Conservation (phyloP, 92 coral and sea anemone species). For the Virgularia gustaviana region DNA sequence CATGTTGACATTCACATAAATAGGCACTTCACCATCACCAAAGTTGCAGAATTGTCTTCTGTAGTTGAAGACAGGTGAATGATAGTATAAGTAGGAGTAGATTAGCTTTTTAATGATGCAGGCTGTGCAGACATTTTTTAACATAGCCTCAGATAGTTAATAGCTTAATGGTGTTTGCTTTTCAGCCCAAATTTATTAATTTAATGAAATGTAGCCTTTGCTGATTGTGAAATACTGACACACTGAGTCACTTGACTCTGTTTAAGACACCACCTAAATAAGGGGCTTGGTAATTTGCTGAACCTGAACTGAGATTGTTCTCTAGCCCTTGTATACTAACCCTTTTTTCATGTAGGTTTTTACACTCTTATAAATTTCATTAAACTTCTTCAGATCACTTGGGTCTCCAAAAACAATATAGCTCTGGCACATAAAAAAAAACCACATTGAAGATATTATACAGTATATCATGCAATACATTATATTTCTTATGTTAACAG, state of each 20-base stretch:
- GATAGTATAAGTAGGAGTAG: not conserved
- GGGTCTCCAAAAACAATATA: slow-evolving; percentile 92
- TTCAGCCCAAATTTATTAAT: no score
- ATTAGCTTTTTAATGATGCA: not conserved
- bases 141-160: no score
- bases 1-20: slow-evolving; percentile 82
- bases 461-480: not conserved
- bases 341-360: slow-evolving; percentile 74
- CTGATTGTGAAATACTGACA: no score
- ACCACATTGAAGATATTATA: not conserved
- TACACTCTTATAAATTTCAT: slow-evolving; percentile 71
- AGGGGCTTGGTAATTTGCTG: no score
- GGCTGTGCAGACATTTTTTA: not conserved
- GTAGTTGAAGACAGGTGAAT: no score
- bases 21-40: slow-evolving; percentile 79
- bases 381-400: slow-evolving; percentile 80
- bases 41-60: slow-evolving; percentile 77
- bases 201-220: no score
- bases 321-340: no score
- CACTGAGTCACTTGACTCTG: no score
- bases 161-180: no score
- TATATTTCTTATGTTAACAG: not conserved
- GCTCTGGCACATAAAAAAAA: slow-evolving; percentile 53
- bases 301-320: no score
- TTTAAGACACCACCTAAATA: no score